Base-by-base conservation (phyloP, 2,113 vertebrate species). In the Hydrolagus affinis region DNA sequence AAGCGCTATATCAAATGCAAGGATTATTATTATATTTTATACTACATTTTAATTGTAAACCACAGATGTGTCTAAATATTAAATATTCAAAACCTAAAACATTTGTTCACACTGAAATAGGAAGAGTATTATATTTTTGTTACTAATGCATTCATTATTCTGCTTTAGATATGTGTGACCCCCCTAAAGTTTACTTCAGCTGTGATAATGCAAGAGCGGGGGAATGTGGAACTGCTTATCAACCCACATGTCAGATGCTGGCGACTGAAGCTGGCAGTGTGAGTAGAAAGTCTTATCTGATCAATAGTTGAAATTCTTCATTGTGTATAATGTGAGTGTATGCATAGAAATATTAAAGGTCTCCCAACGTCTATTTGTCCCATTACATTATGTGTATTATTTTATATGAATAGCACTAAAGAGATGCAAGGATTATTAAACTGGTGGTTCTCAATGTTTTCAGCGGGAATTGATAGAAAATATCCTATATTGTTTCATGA, bases 211-310 rank as follows among this genome's bases (percentile, higher is more conserved):
- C 66, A 12, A 78, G 60, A 25, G 12, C 90, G 56, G 91, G 88
- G 85, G 90, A 91, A 73, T 92, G 91, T 19, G 94, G 94, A 88
- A 92, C 93, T 0, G 89, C 93, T 10, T 95, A 93, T 44, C 92
- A 93, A 70, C 94, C 93, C 12, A 94, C 94, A 0, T 95, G 94
- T 86, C 94, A 95, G 86, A 93, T 80, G 77, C n/a, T 17, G 60
- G 77, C 77, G 60, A 80, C 77, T 28, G 77, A 80, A 80, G 64
- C 77, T 17, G n/a, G 4, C 64, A 17, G 59, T 80, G 77, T 80
- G 59, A 80, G 77, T 80, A 60, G n/a, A 77, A 28, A 64, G 17
- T 62, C 44, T 44, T 6, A 44, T 44, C 44, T 44, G 12, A 73
- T 11, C 25, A 73, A 30, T 12, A 25, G 71, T 73, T 6, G 23